A percentile compares a stretch with the other conserved stretches of the same genome.
Evolutionary conservation across 2,113 vertebrate genomes (phyloP).

Genomic region (Andinoacara biseriatus): DNA sequence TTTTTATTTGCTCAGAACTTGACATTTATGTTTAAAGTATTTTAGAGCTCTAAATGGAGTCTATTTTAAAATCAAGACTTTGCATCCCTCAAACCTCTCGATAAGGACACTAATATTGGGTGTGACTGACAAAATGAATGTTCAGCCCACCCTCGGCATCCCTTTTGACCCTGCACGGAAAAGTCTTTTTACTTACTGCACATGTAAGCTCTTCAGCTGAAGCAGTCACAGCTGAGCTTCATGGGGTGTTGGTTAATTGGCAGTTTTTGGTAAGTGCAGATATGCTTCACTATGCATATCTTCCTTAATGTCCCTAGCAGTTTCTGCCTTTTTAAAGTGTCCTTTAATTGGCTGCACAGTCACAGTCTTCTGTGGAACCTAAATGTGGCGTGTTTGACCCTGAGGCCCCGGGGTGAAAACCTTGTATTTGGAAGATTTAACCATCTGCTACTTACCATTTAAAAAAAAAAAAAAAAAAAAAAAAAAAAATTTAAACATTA

Average conservation of each 20-base stretch:
- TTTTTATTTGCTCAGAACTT: neutral
- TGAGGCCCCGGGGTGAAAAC: slow-evolving; percentile 37
- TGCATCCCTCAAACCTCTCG: neutral
- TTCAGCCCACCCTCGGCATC: slow-evolving; percentile 7
- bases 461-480: no score
- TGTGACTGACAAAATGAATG: slow-evolving; percentile 19
- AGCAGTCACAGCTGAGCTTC: slow-evolving; percentile 65
- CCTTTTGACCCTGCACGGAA: slow-evolving; percentile 24
- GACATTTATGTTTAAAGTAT: neutral
- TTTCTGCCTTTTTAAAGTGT: slow-evolving; percentile 62
- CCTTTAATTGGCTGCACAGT: slow-evolving; percentile 77
- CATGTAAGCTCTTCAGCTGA: slow-evolving; percentile 62
- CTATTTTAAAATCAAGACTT: neutral
- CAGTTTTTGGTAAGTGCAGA: slow-evolving; percentile 68
- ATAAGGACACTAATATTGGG: slow-evolving; percentile 15
- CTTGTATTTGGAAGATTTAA: slow-evolving; percentile 24
- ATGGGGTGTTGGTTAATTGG: slow-evolving; percentile 76
- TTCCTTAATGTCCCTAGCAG: slow-evolving; percentile 64
- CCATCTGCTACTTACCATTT: neutral
- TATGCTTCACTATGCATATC: slow-evolving; percentile 77
- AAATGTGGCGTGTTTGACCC: slow-evolving; percentile 70
- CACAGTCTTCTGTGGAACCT: slow-evolving; percentile 76
- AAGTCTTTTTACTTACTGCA: slow-evolving; percentile 54
- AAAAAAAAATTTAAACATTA: no score
- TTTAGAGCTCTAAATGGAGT: neutral